Conservation (phyloP, 2,113 vertebrate species). For the Neomonachus schauinslandi region DNA sequence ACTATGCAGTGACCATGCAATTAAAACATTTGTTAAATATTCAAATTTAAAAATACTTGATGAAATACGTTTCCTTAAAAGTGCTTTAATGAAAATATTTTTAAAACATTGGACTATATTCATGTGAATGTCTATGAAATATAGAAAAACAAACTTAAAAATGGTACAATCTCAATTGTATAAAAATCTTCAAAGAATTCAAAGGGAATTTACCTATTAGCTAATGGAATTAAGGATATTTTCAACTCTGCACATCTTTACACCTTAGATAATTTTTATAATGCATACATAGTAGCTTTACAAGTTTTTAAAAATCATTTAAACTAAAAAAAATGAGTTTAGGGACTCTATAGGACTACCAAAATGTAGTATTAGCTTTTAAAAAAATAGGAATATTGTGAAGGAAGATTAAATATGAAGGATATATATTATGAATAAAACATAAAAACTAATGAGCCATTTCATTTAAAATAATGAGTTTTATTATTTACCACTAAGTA, state of each 20-base stretch:
- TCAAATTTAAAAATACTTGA: background rate
- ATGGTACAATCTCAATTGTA: background rate
- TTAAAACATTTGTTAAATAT: background rate
- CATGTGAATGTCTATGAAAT: background rate
- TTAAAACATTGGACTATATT: background rate
- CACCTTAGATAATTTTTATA: background rate
- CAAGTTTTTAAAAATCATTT: background rate
- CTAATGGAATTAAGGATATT: background rate
- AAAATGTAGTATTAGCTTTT: background rate
- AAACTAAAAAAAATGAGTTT: background rate
- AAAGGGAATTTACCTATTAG: background rate
- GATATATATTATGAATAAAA: background rate
- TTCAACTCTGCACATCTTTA: background rate
- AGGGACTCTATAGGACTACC: background rate
- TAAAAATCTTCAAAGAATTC: background rate
- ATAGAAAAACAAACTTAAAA: background rate
- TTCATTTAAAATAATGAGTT: slow-evolving; percentile 33
- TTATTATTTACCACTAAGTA: background rate
- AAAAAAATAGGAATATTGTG: background rate
- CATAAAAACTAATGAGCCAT: background rate
- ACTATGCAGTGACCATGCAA: background rate
- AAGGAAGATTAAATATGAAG: background rate
- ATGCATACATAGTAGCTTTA: background rate
- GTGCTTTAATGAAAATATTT: background rate
- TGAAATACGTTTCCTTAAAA: background rate